Base-by-base conservation (phyloP, 2,888 invertebrate genomes). In the Prosapia bicincta region DNA sequence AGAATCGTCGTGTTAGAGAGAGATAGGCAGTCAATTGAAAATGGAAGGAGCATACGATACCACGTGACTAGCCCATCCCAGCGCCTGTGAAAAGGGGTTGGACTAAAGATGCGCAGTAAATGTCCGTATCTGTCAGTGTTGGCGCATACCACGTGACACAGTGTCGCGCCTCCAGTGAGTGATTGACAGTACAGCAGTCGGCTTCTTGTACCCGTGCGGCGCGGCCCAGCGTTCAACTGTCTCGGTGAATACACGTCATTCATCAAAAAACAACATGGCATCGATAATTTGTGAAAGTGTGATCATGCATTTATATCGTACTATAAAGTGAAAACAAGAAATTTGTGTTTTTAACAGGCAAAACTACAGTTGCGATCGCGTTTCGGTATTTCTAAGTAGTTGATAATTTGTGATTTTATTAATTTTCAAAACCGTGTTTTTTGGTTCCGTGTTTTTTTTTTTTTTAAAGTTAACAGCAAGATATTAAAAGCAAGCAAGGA, bases 81-180 rank as follows among this genome's bases (percentile, higher is more conserved):
- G 54, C 54, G 54, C 54, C 54, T 54, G 54, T 54, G 54, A 54
- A 69, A 69, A 73, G 73, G 73, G 73, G 73, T 69, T 26, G 66
- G 68, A 23, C 68, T n/a, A 25, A 67, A 67, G 67, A 69, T 73
- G 73, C 73, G 73, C 73, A 73, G 75, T 71, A 76, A 76, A 75
- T 71, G 74, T 77, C 75, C 68, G 65, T 65, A 26, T 32, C 13
- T 15, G 70, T 38, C 30, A 26, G 28, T 26, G 65, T 69, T 66
- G 25, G 74, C 69, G 74, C 69, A 69, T 20, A 76, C 74, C 79
- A 78, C 79, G 79, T 78, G 78, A 78, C 77, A 38, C 32, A 28
- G 69, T 66, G 77, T 76, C 54, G 70, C 65, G 69, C 38, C 74
- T 68, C 68, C 77, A 66, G 73, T 75, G 77, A 38, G 73, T 73